Base-by-base conservation (phyloP, 2,888 invertebrate genomes). In the Epiblema foenella region DNA sequence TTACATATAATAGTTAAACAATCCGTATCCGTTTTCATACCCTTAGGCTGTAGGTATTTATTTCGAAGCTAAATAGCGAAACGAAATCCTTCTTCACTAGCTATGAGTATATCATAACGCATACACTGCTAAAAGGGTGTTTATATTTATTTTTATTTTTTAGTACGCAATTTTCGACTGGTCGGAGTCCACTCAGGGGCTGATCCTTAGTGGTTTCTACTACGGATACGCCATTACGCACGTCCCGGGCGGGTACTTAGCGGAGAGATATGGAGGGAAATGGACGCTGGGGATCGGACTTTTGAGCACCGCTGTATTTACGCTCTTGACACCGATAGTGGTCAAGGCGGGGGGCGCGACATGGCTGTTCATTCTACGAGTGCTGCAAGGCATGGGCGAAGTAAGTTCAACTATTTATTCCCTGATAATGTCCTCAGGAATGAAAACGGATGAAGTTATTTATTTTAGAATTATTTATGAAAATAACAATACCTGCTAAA, bases 191-290 rank as follows among this genome's bases (percentile, higher is more conserved):
- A 94, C 95, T 10, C 96, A 97, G 92, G 97, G 97, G 0, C 83
- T 96, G 20, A 96, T 97, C 64, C 91, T 97, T 2, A 96, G 97
- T 59, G 96, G 96, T 0, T 98, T 98, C 87, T 98, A 97, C 88
- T 97, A 97, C 92, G 97, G 98, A 1, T 98, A 98, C 85, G 95
- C 97, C 3, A 85, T 97, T n/a, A 97, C 97, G 0, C 98, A 98
- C 79, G 88, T 98, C 65, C 98, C 98, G 0, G 98, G 97, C 33
- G 98, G 97, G 57, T 94, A 96, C 79, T 86, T 98, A 72, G 96
- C 98, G 0, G 97, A 97, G 79, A 95, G 94, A 80, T 97, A 97
- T 77, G 98, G 98, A 49, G 98, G 97, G 8, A 98, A 98, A 89
- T 96, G 97, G 94, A 95, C 97, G 1, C 90, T 98, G 68, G 97